Conservation (phyloP, 2,797 vertebrate genomes). For the Acanthurus lineatus region DNA sequence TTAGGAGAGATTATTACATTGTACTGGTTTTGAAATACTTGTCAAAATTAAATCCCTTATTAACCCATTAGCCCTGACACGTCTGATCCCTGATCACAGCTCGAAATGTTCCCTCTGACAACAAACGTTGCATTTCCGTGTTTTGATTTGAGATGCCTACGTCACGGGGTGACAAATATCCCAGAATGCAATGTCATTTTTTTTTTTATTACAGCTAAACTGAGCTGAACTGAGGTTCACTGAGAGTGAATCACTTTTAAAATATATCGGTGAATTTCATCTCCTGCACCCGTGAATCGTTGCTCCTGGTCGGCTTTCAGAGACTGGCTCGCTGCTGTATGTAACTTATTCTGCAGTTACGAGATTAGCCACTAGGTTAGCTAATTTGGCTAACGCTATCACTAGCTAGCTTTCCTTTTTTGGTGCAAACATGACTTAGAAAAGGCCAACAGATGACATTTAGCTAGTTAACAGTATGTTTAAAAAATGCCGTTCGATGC, state of each 20-base stretch:
- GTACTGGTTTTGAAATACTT: neutral
- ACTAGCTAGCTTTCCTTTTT: neutral
- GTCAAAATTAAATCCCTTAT: neutral
- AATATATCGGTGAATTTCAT: neutral
- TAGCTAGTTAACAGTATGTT: neutral
- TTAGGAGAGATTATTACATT: neutral
- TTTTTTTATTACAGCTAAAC: conserved; percentile 25
- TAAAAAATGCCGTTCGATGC: neutral
- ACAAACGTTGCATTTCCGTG: conserved; percentile 53
- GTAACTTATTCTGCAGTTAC: conserved; percentile 14
- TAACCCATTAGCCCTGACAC: neutral
- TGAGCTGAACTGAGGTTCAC: neutral
- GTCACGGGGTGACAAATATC: conserved; percentile 59
- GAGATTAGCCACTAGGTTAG: conserved; percentile 34
- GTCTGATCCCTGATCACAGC: fast-evolving
- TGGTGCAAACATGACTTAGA: neutral
- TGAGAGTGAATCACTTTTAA: conserved; percentile 6
- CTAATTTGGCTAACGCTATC: conserved; percentile 32
- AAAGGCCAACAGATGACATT: neutral
- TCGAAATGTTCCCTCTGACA: neutral
- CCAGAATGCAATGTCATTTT: conserved; percentile 65
- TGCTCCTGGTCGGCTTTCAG: neutral
- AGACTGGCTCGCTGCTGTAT: conserved; percentile 22
- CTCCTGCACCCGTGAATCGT: neutral
- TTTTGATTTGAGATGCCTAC: conserved; percentile 54